Conservation (phyloP, 1,140 invertebrate species). For the Himalopsyche phryganea region DNA sequence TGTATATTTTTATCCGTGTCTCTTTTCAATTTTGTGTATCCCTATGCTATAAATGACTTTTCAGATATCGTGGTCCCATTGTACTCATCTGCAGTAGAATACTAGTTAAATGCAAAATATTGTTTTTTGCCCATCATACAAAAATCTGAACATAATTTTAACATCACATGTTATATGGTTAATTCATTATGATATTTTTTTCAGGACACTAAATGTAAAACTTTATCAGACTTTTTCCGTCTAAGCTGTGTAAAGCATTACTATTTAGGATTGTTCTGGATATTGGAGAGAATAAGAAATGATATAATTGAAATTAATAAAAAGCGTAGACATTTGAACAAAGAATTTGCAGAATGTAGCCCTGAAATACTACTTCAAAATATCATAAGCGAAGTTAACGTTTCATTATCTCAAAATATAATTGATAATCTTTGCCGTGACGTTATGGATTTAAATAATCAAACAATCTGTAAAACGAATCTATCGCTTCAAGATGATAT, state of each 20-base stretch:
- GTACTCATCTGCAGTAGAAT: too few relatives aligned
- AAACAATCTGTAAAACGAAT: background rate
- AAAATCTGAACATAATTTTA: too few relatives aligned
- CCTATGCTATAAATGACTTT: too few relatives aligned
- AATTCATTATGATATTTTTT: slow-evolving; percentile 7
- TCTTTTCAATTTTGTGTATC: too few relatives aligned
- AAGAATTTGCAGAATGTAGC: background rate
- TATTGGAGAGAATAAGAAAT: slow-evolving; percentile 11
- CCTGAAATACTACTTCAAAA: background rate
- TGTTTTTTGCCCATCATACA: too few relatives aligned
- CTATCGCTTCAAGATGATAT: background rate
- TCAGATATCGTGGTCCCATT: too few relatives aligned
- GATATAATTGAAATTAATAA: slow-evolving; percentile 13
- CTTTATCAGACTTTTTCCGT: slow-evolving; percentile 10
- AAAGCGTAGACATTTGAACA: slow-evolving; percentile 4
- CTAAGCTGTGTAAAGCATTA: slow-evolving; percentile 11
- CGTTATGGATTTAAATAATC: background rate
- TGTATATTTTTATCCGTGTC: too few relatives aligned
- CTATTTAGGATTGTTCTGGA: slow-evolving; percentile 9
- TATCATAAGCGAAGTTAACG: background rate
- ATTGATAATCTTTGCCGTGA: too few relatives aligned
- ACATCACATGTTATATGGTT: too few relatives aligned
- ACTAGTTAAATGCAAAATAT: too few relatives aligned
- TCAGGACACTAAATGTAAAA: slow-evolving; percentile 7
- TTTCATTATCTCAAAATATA: too few relatives aligned